These are phyloP conservation scores for Podiceps cristatus DNA, from an alignment of 2,113 vertebrate genomes.

Conservation along the genomic window DNA sequence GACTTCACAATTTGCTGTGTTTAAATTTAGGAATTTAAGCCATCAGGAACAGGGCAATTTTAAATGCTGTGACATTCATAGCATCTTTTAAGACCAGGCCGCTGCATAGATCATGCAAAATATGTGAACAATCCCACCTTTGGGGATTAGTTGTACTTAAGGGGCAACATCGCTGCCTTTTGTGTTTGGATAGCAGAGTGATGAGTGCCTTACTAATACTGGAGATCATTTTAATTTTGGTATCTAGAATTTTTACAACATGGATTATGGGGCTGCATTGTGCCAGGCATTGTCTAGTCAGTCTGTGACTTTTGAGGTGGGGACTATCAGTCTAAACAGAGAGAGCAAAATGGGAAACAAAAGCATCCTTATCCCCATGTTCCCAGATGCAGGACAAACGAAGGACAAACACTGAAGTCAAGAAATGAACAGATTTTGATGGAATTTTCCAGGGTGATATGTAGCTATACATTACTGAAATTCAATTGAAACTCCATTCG, in stretches of 20 bases:
- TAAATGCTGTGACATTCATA: not conserved
- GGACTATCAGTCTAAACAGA: not conserved
- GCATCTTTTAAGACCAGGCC: not conserved
- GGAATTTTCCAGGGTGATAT: not conserved
- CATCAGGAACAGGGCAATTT: not conserved
- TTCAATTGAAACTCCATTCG: not conserved
- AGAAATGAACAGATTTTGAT: not conserved
- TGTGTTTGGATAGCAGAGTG: not conserved
- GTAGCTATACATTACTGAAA: not conserved
- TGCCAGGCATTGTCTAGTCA: not conserved
- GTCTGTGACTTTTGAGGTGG: not conserved
- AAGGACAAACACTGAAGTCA: not conserved
- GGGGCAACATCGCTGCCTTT: not conserved
- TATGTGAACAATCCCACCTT: not conserved
- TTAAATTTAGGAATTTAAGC: not conserved
- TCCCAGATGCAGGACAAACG: conserved; percentile 5
- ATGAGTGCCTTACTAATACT: not conserved
- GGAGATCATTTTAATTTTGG: not conserved
- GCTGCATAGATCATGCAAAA: not conserved
- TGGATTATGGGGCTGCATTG: not conserved
- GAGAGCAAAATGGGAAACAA: not conserved
- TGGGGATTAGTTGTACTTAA: not conserved
- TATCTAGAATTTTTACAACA: not conserved
- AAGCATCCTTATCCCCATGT: not conserved
- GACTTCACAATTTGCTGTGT: not conserved